Percentiles rank a stretch among this genome's conserved stretches.
phyloP scores from a whole-genome alignment of 2,113 vertebrate species.

The Pelmatolapia mariae region DNA sequence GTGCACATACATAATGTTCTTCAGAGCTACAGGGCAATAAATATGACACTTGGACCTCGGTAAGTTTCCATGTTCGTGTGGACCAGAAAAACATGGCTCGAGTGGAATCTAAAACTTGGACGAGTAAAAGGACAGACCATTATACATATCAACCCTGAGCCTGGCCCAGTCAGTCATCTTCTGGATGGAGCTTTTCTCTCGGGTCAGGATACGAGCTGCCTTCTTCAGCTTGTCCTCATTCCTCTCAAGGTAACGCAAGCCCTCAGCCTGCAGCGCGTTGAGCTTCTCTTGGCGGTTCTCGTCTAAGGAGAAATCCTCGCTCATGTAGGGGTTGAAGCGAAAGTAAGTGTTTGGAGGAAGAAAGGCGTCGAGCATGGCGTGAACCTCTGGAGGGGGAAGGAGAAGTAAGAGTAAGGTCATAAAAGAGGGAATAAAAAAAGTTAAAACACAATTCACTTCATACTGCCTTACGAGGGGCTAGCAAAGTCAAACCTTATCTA shows the following conservation, averaged over 20 bases:
- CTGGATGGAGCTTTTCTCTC: constrained; percentile 82
- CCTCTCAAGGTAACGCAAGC: constrained; percentile 83
- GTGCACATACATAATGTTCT: background rate
- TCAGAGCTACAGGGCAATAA: background rate
- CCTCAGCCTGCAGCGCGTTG: constrained; percentile 81
- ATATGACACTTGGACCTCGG: background rate
- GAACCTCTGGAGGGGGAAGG: constrained; percentile 81
- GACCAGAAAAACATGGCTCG: background rate
- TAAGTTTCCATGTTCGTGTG: background rate
- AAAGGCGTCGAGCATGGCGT: constrained; percentile 87
- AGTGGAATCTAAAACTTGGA: constrained; percentile 70
- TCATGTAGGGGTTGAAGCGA: constrained; percentile 93
- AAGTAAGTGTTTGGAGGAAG: constrained; percentile 88
- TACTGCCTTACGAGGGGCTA: background rate
- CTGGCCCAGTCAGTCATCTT: constrained; percentile 82
- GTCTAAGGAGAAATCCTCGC: constrained; percentile 87
- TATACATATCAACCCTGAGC: constrained; percentile 84
- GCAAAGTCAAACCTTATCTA: background rate
- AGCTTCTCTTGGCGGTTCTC: constrained; percentile 92
- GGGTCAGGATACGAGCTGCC: constrained; percentile 78
- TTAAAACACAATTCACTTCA: background rate
- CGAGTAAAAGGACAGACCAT: constrained; percentile 67
- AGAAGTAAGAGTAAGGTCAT: background rate
- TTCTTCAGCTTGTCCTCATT: constrained; percentile 89
- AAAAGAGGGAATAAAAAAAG: background rate